A percentile compares a stretch with the other conserved stretches of the same genome.
phyloP scores from a whole-genome alignment of 2,888 invertebrate species.

The Xanthostigma xanthostigma region DNA sequence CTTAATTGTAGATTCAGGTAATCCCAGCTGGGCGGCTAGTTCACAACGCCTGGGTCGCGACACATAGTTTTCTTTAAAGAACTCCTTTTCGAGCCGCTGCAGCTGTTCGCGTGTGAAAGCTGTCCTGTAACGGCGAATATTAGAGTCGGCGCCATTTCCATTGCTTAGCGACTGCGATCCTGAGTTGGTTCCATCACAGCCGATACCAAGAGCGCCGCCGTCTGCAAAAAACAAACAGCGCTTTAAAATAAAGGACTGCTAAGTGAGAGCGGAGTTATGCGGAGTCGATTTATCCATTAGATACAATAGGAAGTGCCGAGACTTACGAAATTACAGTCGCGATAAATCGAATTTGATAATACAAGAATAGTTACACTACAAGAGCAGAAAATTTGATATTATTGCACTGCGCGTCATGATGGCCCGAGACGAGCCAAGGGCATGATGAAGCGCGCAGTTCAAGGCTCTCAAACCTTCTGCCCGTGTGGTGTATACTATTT shows the following conservation, averaged over 20 bases:
- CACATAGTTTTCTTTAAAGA: constrained; percentile 93
- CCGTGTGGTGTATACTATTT: no score
- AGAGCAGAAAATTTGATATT: no score
- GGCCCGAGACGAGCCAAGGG: no score
- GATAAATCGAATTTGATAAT: no score
- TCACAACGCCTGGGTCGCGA: constrained; percentile 90
- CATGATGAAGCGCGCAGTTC: no score
- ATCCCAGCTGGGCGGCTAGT: constrained; percentile 76
- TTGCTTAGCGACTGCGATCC: constrained; percentile 12
- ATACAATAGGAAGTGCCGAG: background rate
- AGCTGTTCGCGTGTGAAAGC: constrained; percentile 95
- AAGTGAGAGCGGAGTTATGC: background rate
- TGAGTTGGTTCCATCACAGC: constrained; percentile 17
- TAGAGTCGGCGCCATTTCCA: constrained; percentile 36
- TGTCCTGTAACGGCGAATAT: constrained; percentile 81
- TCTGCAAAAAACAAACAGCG: constrained; percentile 5
- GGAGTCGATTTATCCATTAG: background rate
- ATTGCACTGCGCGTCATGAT: no score
- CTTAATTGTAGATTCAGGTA: constrained; percentile 97
- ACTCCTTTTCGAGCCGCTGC: constrained; percentile 85
- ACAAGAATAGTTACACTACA: no score
- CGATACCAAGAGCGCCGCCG: constrained; percentile 12
- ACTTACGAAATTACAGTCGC: background rate
- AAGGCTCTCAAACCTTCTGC: no score
- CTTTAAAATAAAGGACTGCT: background rate